Evolutionary conservation across 2,888 invertebrate species (phyloP), one percentile per base, ranked within the genome.

Genomic region (Chrysotoxum bicinctum): DNA sequence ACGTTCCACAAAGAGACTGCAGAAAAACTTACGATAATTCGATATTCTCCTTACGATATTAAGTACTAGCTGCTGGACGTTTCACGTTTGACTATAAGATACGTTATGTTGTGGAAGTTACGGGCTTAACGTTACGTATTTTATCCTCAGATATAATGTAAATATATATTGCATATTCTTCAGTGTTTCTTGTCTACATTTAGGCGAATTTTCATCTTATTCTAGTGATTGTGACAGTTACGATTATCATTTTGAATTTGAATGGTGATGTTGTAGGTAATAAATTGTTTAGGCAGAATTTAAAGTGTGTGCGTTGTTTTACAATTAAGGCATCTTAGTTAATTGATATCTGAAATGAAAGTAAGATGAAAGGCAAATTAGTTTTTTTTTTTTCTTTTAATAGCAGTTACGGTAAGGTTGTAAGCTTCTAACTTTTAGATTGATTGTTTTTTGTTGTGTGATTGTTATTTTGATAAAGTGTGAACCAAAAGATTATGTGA

Each of bases 251-350:
- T 58, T 76, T 68, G 60, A 76, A 81, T 56, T 52, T 69, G 3
- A 5, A 12, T 14, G 4, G 37, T 26, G n/a, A n/a, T 60, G 2
- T 9, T n/a, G 9, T 66, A 12, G 12, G 14, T 12, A 14, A 14
- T 32, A 23, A 26, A 4, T 19, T 60, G 32, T 68, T 35, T 12
- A 23, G 23, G 43, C 43, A 48, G 30, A 56, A 16, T 54, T 52
- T 52, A 7, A n/a, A 26, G 10, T 16, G 16, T 72, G 43, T 68
- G 52, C 45, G 77, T 77, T 56, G 40, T 30, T 32, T 68, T 35
- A 10, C 19, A 56, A 37, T 76, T 81, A 85, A 81, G 80, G 80
- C 84, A 85, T 84, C 75, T 66, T 52, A 19, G 62, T 58, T n/a
- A 60, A 43, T 30, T 72, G 21, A 37, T 62, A 62, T 73, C 82